Evolutionary conservation across 2,113 vertebrate species (phyloP), one percentile per base, ranked within the genome.

Genomic region (Clarias batrachus): DNA sequence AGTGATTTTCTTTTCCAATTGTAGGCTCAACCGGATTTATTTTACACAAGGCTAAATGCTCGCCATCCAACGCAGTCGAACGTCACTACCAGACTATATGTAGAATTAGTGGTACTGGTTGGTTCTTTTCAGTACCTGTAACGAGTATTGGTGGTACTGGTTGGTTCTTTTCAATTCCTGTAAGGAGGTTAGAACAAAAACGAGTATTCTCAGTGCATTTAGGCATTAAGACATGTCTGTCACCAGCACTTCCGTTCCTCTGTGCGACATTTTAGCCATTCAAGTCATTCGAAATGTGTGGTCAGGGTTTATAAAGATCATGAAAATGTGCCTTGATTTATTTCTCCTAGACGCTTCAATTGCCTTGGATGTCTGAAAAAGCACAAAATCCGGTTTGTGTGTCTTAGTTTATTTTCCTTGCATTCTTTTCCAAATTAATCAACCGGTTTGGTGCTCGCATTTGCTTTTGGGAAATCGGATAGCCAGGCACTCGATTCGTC

Each of bases 21-120:
- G 27, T 17, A 60, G 81, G n/a, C 66, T 82, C 56, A 63, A 73
- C 30, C 62, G 66, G 78, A 62, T 81, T 70, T 66, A 48, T 25
- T 60, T 86, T 73, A n/a, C 54, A 81, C 27, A 79, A 25, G 21
- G 54, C n/a, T 17, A 3, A 30, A 19, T 25, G n/a, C 56, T 3
- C 41, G 57, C 30, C 57, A 23, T 62, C 30, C 57, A 14, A 37
- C 30, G 21, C 56, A 33, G 77, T 79, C 27, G 12, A 21, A 79
- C 9, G n/a, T 59, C 56, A 79, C 16, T 21, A 73, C 41, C 71
- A 25, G 21, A 13, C 71, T 48, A 23, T 48, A 1, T 77, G 74
- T n/a, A 8, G 25, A 23, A 52, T 25, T 25, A 14, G 23, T 21
- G 19, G 17, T 73, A 73, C 4, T 33, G 30, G 17, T 41, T 9